Base-by-base conservation (phyloP, 2,888 invertebrate genomes). In the Altica lythri region DNA sequence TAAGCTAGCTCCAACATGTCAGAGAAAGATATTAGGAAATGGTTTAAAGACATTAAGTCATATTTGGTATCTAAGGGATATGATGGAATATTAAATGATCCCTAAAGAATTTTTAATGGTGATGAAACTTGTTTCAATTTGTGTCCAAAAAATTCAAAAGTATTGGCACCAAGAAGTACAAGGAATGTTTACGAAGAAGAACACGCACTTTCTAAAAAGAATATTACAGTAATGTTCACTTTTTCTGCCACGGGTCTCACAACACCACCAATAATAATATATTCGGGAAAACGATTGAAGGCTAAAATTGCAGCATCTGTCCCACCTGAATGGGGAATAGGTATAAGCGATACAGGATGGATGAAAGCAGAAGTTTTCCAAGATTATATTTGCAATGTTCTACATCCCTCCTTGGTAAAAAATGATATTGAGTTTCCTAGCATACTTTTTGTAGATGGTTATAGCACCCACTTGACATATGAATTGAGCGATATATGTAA, bases 221-320 rank as follows among this genome's bases (percentile, higher is more conserved):
- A 63, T 8, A 57, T 74, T 13, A 74, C 72, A 6, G 72, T 73
- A 0, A 61, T 75, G 67, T 73, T 72, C 51, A 69, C 71, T n/a
- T 75, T 74, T 66, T 60, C 67, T 2, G 73, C 74, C 2, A 42
- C 62, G 51, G 73, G 72, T 29, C 45, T 54, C 27, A 46, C 65
- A 13, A 68, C 67, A 3, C 73, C 73, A 17, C 72, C 72, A 10
- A 67, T 74, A 68, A 61, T 75, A 2, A 64, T 73, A 18, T 70
- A 63, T 55, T 68, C 69, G 0, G 65, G 67, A 42, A 60, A 68
- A 57, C 53, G 70, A 44, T 45, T 72, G 8, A 64, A 68, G 19
- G 47, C 45, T 22, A 63, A 70, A 10, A 65, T 72, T 19, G 51
- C 57, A 0, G 53, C 66, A 30, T 64, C 63, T 13, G 63, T 72